These are phyloP conservation scores for Typhlomys cinereus DNA, from an alignment of 2,113 vertebrate species.

Conservation along the genomic window DNA sequence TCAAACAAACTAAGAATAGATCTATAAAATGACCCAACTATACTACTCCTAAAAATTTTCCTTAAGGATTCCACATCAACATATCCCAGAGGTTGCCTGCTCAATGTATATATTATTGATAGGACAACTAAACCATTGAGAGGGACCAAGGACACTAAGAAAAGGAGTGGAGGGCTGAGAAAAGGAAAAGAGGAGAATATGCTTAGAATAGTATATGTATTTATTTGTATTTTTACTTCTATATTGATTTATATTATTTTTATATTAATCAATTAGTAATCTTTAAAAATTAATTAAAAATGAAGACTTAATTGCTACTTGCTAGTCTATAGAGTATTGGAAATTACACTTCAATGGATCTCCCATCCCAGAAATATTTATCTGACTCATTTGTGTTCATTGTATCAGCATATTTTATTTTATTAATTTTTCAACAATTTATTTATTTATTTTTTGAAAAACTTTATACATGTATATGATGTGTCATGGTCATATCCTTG, in stretches of 20 bases:
- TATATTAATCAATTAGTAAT: too few species aligned
- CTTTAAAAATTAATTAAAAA: background rate
- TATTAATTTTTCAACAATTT: too few species aligned
- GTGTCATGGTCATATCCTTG: too few species aligned
- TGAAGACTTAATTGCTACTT: background rate
- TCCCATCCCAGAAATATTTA: background rate
- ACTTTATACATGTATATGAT: too few species aligned
- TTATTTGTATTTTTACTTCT: too few species aligned
- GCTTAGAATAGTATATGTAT: too few species aligned
- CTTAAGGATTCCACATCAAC: background rate
- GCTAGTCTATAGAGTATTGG: background rate
- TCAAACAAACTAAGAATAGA: background rate
- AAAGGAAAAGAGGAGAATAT: background rate
- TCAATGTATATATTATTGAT: background rate
- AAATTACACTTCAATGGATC: background rate
- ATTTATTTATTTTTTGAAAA: too few species aligned
- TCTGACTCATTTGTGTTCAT: background rate
- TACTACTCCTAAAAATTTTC: background rate
- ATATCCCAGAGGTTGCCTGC: background rate
- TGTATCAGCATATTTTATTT: background rate
- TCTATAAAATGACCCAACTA: background rate
- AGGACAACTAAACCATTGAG: too few species aligned
- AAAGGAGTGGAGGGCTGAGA: too few species aligned
- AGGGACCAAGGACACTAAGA: background rate
- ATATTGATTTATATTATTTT: too few species aligned